Conservation (phyloP, 2,888 invertebrate genomes). For the Conchocele bisecta region DNA sequence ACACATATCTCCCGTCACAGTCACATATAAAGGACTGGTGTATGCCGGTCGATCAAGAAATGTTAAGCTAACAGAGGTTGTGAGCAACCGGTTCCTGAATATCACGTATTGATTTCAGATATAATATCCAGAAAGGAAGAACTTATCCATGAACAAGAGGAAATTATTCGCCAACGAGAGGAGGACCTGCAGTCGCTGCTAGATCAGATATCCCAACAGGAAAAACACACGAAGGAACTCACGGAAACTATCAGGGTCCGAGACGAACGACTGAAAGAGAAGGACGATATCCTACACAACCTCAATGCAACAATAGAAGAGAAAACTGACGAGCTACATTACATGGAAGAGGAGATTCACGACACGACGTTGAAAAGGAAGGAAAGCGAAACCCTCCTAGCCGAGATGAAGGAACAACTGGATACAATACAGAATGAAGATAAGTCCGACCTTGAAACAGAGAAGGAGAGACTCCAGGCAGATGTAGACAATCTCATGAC, state of each 20-base stretch:
- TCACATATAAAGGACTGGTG: no score
- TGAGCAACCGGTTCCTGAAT: no score
- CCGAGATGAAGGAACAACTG: conserved; percentile 61
- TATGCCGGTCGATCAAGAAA: no score
- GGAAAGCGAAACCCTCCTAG: conserved; percentile 67
- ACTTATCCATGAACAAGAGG: conserved; percentile 70
- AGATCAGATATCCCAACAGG: conserved; percentile 74
- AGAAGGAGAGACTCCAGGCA: conserved; percentile 67
- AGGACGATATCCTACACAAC: conserved; percentile 75
- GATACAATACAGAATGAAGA: conserved; percentile 51
- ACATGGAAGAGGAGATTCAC: conserved; percentile 71
- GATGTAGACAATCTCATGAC: conserved; percentile 66
- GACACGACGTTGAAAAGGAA: conserved; percentile 66
- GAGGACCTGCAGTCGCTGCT: conserved; percentile 68
- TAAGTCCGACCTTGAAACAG: conserved; percentile 71
- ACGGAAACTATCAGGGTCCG: conserved; percentile 69
- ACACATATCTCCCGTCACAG: no score
- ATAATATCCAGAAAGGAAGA: conserved; percentile 68
- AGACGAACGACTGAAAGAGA: conserved; percentile 79
- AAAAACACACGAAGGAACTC: conserved; percentile 69
- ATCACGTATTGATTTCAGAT: no score
- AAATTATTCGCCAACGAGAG: conserved; percentile 65
- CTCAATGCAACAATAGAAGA: conserved; percentile 69
- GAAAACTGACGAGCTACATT: conserved; percentile 72
- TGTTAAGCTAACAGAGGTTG: no score